Base-by-base conservation (phyloP, 2,797 vertebrate species). In the Cyprinella venusta region DNA sequence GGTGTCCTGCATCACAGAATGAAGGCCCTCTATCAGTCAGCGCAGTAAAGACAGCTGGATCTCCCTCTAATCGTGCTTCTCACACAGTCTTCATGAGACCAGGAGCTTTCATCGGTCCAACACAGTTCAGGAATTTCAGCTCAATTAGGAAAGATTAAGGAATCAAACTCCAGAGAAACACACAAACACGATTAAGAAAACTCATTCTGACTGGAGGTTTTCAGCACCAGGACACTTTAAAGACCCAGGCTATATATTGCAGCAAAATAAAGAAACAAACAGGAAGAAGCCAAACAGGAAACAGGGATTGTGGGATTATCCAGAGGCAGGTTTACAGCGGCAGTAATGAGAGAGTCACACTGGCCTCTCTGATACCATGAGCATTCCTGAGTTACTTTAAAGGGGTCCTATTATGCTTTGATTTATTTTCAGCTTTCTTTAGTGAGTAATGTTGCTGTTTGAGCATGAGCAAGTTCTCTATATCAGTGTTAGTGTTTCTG, bases 121-220 rank as follows among this genome's bases (percentile, higher is more conserved):
- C 87, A 89, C 89, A 81, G 78, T 2, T 12, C 72, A 76, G 63
- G 80, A 64, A 69, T 56, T 36, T 38, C 8, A 86, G 64, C 80
- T 81, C 90, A 93, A 93, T 94, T 92, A 93, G 1, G 15, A 85
- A 79, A 91, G 92, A 94, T 94, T 93, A 93, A 85, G 88, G 85
- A 87, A 86, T 88, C 77, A 59, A 1, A 84, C 88, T 86, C 88
- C 88, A 91, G 42, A 70, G 59, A 74, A 64, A 59, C 0, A 5
- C n/a, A 59, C n/a, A 26, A 13, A 30, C 42, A 30, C 71, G n/a
- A 70, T 50, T 15, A 33, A 21, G 33, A 65, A 72, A 30, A 74
- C 72, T 78, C 69, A 52, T 68, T 24, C 36, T 74, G 80, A 85
- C 65, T 59, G 76, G 38, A 74, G 26, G 38, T 24, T 85, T 45